phyloP scores from a whole-genome alignment of 2,888 invertebrate genomes.

The Nomada hirtipes region DNA sequence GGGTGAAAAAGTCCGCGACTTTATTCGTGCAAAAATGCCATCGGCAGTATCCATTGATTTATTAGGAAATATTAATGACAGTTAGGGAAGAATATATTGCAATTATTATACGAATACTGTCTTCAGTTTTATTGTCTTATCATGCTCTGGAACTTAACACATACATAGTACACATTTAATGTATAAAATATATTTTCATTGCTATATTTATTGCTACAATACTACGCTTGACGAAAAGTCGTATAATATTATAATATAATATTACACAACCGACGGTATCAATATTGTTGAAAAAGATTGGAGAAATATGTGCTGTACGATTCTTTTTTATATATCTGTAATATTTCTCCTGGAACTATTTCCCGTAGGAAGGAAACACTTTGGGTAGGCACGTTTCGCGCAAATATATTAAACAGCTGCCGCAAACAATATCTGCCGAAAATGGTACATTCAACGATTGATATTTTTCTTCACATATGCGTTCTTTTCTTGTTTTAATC shows the following conservation, averaged over 20 bases:
- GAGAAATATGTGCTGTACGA: conserved; percentile 26
- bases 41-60: neutral
- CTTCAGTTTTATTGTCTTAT: conserved; percentile 20
- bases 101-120: neutral
- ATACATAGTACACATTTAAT: conserved; percentile 22
- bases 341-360: conserved; percentile 21
- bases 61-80: neutral
- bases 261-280: conserved; percentile 52
- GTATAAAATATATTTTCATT: conserved; percentile 20
- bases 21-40: neutral
- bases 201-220: conserved; percentile 9
- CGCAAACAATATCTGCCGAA: conserved; percentile 8
- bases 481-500: conserved; percentile 3
- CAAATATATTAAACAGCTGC: conserved; percentile 11
- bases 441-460: neutral
- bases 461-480: neutral
- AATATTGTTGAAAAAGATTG: neutral
- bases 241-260: conserved; percentile 32
- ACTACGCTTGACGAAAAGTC: neutral
- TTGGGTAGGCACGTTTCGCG: neutral
- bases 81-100: conserved; percentile 12
- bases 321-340: conserved; percentile 5
- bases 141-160: conserved; percentile 20
- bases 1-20: neutral
- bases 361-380: conserved; percentile 42